These are phyloP conservation scores for Hycleus phaleratus DNA, from an alignment of 1,140 invertebrate genomes.

Conservation along the genomic window DNA sequence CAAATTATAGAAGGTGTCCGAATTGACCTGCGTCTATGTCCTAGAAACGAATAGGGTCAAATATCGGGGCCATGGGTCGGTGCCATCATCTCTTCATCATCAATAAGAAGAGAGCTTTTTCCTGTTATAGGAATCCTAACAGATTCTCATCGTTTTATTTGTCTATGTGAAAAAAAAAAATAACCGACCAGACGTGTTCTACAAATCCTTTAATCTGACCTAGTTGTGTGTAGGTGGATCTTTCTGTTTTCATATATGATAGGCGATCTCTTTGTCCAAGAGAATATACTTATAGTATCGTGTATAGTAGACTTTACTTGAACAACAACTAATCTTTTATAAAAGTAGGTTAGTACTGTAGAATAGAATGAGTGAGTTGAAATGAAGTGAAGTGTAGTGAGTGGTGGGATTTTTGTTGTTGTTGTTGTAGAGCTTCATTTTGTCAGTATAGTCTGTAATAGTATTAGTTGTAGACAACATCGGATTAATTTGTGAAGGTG, in stretches of 20 bases:
- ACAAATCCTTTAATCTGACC: conserved; percentile 24
- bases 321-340: conserved; percentile 39
- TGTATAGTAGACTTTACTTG: background rate
- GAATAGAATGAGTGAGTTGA: too few species aligned
- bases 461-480: too few species aligned
- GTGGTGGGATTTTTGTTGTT: conserved; percentile 7
- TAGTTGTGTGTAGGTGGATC: conserved; percentile 38
- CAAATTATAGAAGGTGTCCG: conserved; percentile 9
- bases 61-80: conserved; percentile 6
- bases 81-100: background rate
- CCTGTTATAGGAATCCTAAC: background rate
- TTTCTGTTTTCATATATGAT: conserved; percentile 23
- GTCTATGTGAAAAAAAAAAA: too few species aligned
- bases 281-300: too few species aligned
- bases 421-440: too few species aligned
- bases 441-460: too few species aligned
- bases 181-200: background rate
- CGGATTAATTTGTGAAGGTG: too few species aligned
- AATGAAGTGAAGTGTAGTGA: conserved; percentile 1
- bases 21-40: conserved; percentile 3
- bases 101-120: conserved; percentile 6
- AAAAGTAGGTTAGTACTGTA: conserved; percentile 39
- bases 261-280: conserved; percentile 32
- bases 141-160: too few species aligned
- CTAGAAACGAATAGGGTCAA: conserved; percentile 10